A percentile compares a stretch with the other conserved stretches of the same genome.
These are phyloP conservation scores for Catotricha subobsoleta DNA, from an alignment of 2,888 invertebrate species.

Conservation along the genomic window DNA sequence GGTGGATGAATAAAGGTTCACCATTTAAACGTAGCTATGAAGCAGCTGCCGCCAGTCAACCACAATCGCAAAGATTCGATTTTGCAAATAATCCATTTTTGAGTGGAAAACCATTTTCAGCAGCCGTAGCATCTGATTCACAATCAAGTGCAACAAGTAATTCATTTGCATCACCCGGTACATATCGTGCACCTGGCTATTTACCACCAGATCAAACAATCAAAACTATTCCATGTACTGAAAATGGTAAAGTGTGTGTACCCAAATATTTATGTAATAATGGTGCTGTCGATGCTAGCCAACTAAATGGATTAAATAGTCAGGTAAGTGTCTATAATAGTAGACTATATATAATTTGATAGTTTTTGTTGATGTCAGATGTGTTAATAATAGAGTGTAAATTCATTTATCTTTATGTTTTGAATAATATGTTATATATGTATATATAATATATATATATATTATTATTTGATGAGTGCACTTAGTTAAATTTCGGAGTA, in stretches of 20 bases:
- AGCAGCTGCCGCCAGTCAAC: neutral
- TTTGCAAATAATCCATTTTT: slow-evolving; percentile 3
- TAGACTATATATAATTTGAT: neutral
- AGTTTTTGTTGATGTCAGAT: neutral
- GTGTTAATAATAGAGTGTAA: too few relatives aligned
- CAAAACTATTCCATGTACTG: slow-evolving; percentile 30
- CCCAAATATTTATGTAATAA: slow-evolving; percentile 39
- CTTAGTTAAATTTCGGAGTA: too few relatives aligned
- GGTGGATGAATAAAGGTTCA: slow-evolving; percentile 8
- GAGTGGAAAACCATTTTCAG: neutral
- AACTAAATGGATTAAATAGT: neutral
- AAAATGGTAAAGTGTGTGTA: slow-evolving; percentile 40
- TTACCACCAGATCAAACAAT: slow-evolving; percentile 10
- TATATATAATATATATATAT: too few relatives aligned
- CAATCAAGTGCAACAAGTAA: neutral
- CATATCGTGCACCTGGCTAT: slow-evolving; percentile 11
- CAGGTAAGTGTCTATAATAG: slow-evolving; percentile 2
- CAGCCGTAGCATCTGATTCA: too few relatives aligned
- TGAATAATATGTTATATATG: too few relatives aligned
- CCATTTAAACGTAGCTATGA: slow-evolving; percentile 6
- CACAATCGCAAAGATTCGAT: neutral
- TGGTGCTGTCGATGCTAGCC: slow-evolving; percentile 24
- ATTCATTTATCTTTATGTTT: too few relatives aligned
- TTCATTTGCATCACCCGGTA: neutral
- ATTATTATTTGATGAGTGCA: too few relatives aligned